Percentiles rank a stretch among this genome's conserved stretches.
Conservation (phyloP, 2,888 invertebrate genomes). For the Dendrolimus pini region DNA sequence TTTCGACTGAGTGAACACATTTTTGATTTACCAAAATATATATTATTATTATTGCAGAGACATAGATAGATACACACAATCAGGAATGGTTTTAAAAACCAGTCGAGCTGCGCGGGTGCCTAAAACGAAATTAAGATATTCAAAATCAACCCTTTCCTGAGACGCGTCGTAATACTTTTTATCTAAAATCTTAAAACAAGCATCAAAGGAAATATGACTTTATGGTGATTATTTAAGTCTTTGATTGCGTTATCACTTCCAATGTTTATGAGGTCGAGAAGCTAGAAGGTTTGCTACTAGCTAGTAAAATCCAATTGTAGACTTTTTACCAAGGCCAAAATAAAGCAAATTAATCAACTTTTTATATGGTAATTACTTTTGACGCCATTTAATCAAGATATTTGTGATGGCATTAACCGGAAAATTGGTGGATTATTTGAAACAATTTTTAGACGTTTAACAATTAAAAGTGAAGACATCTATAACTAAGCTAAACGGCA, state of each 20-base stretch:
- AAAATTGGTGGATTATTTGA: not conserved
- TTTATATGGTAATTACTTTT: slow-evolving; percentile 10
- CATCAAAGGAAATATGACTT: not conserved
- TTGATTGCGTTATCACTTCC: not conserved
- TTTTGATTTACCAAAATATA: too few species aligned
- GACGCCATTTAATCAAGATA: not conserved
- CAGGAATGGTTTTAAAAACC: too few species aligned
- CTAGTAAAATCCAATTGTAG: too few species aligned
- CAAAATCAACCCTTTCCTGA: slow-evolving; percentile 32
- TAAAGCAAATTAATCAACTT: slow-evolving; percentile 11
- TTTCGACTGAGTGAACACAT: too few species aligned
- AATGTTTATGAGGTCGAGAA: too few species aligned
- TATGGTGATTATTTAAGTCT: not conserved
- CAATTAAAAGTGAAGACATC: too few species aligned
- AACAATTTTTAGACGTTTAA: not conserved
- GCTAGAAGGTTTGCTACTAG: too few species aligned
- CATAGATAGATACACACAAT: too few species aligned
- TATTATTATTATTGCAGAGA: too few species aligned
- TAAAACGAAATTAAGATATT: slow-evolving; percentile 49
- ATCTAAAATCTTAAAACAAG: slow-evolving; percentile 28
- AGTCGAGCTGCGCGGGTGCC: slow-evolving; percentile 23
- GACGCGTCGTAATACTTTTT: slow-evolving; percentile 39
- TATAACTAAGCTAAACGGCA: too few species aligned
- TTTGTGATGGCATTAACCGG: not conserved
- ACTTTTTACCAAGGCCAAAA: not conserved